Evolutionary conservation across 2,113 vertebrate genomes (phyloP), one percentile per base, ranked within the genome.

Genomic region (Gorilla gorilla): DNA sequence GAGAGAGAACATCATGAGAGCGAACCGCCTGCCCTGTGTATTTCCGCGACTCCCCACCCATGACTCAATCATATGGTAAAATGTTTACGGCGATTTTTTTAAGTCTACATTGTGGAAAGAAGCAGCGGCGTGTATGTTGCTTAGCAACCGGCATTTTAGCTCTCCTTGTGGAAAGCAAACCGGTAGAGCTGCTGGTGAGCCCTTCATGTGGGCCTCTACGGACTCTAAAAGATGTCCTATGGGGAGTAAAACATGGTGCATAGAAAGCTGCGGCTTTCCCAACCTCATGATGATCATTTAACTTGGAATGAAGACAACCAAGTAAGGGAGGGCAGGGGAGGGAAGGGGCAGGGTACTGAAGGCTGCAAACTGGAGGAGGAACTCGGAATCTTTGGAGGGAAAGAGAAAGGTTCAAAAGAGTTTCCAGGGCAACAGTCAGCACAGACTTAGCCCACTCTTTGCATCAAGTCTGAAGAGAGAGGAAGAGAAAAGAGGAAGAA

Each of bases 71-170:
- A 48, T 35, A 45, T 8, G 82, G 73, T 64, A 79, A 75, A 9
- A 55, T 80, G 45, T 38, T 43, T 55, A 40, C 95, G 18, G 59
- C 55, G 66, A 50, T 38, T 50, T 70, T 72, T 57, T 40, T 4
- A 68, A 48, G 68, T 32, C 57, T 73, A 85, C 45, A 72, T 23
- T 66, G 92, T 82, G 89, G 70, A 83, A 75, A 92, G 94, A 50
- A 79, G 97, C 57, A 73, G 76, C 68, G n/a, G 82, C 8, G 61
- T 84, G 78, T 64, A 30, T 4, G 35, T 27, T 50, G 85, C 84
- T 90, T 96, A 92, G 89, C 88, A 97, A 92, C 91, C 20, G 20
- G 48, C 18, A 27, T 57, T 97, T 97, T 80, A 85, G 59, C 43
- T 97, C 35, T 50, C 14, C 32, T 89, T 92, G 25, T 59, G 11